Evolutionary conservation across 2,113 vertebrate species (phyloP).

Genomic region (Thalassarche chlororhynchos): DNA sequence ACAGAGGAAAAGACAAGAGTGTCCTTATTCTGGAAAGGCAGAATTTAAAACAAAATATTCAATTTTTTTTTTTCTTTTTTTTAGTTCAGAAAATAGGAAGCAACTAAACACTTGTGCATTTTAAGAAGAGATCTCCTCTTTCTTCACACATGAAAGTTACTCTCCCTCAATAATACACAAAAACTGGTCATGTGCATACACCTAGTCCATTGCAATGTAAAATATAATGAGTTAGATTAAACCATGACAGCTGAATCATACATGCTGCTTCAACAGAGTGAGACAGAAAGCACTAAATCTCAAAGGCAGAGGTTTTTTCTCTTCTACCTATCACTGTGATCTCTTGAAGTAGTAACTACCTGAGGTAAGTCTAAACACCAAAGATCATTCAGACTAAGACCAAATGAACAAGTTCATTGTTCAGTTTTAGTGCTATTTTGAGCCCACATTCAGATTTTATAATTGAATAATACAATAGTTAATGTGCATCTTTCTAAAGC

Average conservation of each 20-base stretch:
- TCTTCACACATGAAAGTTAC: neutral
- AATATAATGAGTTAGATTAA: neutral
- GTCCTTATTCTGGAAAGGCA: neutral
- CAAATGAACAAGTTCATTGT: neutral
- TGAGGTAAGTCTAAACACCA: neutral
- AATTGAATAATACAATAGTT: neutral
- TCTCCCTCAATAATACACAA: neutral
- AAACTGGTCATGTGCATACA: neutral
- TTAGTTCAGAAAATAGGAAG: neutral
- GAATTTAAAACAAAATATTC: neutral
- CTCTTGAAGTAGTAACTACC: neutral
- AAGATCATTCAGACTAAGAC: neutral
- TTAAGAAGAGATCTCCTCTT: neutral
- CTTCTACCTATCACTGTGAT: neutral
- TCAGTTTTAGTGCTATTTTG: neutral
- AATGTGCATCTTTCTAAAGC: neutral
- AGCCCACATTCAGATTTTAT: neutral
- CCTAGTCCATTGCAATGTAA: neutral
- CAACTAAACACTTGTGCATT: neutral
- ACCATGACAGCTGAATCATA: neutral
- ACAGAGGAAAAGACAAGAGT: neutral
- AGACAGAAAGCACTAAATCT: neutral
- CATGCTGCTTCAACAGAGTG: neutral
- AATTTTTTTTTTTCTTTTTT: no score
- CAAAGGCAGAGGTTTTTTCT: neutral